Evolutionary conservation across 2,797 vertebrate species (phyloP).

Genomic region (Xenentodon cancila): DNA sequence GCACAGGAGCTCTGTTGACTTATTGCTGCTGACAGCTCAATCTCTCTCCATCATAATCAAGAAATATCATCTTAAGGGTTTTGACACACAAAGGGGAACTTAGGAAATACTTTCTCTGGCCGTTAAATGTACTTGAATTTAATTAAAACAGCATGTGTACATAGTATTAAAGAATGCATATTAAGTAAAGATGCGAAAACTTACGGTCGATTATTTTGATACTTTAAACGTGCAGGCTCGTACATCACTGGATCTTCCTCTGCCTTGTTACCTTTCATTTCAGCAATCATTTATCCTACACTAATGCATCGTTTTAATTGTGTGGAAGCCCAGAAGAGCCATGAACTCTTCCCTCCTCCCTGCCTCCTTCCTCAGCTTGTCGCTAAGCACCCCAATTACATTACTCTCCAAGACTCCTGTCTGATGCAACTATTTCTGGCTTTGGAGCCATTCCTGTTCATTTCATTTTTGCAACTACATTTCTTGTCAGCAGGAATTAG

Average conservation of each 20-base stretch:
- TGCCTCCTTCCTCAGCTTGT: slow-evolving; percentile 32
- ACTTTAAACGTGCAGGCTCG: not conserved
- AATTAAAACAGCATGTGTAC: too few relatives aligned
- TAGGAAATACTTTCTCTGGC: slow-evolving; percentile 7
- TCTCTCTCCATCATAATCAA: slow-evolving; percentile 64
- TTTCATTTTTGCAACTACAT: slow-evolving; percentile 61
- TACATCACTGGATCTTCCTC: not conserved
- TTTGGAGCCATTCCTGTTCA: slow-evolving; percentile 53
- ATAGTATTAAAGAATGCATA: too few relatives aligned
- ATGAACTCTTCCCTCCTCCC: slow-evolving; percentile 34
- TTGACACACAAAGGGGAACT: slow-evolving; percentile 24
- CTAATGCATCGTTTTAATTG: slow-evolving; percentile 35
- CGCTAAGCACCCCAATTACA: slow-evolving; percentile 52
- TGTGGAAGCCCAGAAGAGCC: slow-evolving; percentile 44
- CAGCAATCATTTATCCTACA: not conserved
- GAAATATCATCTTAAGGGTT: slow-evolving; percentile 30
- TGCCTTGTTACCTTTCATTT: slow-evolving; percentile 6
- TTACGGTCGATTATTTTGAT: not conserved
- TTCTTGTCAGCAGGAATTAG: slow-evolving; percentile 59
- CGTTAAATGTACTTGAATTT: not conserved
- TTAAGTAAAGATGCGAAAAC: too few relatives aligned
- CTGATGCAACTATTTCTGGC: slow-evolving; percentile 69
- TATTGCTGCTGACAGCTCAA: slow-evolving; percentile 67
- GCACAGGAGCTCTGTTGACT: slow-evolving; percentile 50
- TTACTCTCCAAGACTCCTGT: slow-evolving; percentile 63